phyloP scores from a whole-genome alignment of 2,888 invertebrate genomes.

The Andricus curvator region DNA sequence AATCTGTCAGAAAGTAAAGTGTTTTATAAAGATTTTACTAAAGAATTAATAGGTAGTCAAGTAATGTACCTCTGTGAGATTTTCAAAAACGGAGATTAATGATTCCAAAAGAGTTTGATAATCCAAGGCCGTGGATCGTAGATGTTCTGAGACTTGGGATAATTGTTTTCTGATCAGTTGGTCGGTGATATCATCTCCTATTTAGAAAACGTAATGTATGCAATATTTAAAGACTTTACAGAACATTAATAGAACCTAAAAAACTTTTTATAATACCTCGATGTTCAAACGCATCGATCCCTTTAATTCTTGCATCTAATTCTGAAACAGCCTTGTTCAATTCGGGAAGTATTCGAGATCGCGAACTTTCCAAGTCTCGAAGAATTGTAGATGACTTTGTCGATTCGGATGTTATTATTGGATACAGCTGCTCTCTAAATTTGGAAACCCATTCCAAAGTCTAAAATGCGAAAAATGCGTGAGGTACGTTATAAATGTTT shows the following conservation, averaged over 20 bases:
- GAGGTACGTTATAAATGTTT: background rate
- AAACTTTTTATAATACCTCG: constrained; percentile 78
- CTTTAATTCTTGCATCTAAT: constrained; percentile 84
- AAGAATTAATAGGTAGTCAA: constrained; percentile 1
- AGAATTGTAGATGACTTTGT: constrained; percentile 81
- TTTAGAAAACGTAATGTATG: constrained; percentile 33
- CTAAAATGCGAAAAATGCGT: constrained; percentile 75
- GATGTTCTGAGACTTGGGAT: constrained; percentile 83
- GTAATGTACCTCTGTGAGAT: constrained; percentile 15
- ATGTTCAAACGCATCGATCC: constrained; percentile 83
- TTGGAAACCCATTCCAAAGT: constrained; percentile 84
- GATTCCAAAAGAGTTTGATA: constrained; percentile 86
- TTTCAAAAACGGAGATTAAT: constrained; percentile 81
- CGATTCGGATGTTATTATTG: constrained; percentile 84
- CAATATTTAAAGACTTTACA: constrained; percentile 17
- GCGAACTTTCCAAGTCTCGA: constrained; percentile 81
- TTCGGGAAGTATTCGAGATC: constrained; percentile 81
- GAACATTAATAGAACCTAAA: constrained; percentile 15
- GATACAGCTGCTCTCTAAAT: constrained; percentile 87
- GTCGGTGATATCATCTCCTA: constrained; percentile 79
- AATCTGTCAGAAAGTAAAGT: constrained; percentile 55
- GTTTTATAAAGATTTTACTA: background rate
- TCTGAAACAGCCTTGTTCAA: constrained; percentile 83
- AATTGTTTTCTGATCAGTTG: constrained; percentile 84
- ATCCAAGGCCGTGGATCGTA: constrained; percentile 85